Evolutionary conservation across 2,113 vertebrate genomes (phyloP), one percentile per base, ranked within the genome.

Genomic region (Catharus fuscescens): DNA sequence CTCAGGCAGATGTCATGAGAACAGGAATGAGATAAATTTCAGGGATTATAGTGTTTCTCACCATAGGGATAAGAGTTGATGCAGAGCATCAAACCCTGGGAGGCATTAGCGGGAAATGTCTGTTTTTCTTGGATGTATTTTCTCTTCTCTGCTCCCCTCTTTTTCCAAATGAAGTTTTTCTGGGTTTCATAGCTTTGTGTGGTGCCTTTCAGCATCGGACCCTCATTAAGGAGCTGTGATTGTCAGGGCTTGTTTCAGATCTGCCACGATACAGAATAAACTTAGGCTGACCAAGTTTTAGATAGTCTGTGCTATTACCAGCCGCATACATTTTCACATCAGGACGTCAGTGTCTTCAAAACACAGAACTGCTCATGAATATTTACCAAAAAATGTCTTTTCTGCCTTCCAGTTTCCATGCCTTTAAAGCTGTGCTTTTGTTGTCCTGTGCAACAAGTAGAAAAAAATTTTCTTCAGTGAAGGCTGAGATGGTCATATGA

Each of bases 1-100:
- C 45, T 86, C 64, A 45, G 65, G 77, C 53, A 86, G 61, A 91
- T 87, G 86, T 91, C 91, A 42, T 95, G 88, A 93, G 93, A 96
- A 95, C 77, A 48, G 78, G 42, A 84, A 90, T n/a, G 59, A 86
- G n/a, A 38, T 65, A 47, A 76, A 47, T 62, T 83, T 80, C 62
- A 69, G 60, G 42, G 44, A 77, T 67, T 83, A 12, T 5, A 28
- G 52, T 7, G 31, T 67, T 95, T 90, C 64, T 85, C 6, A 19
- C 87, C 4, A 0, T n/a, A 18, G 42, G 80, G 31, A 40, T 50
- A 53, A 25, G 60, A 77, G 44, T 36, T 80, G 47, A 61, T 50
- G 29, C 9, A 57, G 47, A 88, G 18, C 31, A 14, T 76, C 44
- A 32, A 65, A 56, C 13, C 61, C 73, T 57, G 73, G 61, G 65